Conservation (phyloP, 2,113 vertebrate genomes). For the Syrrhaptes paradoxus region DNA sequence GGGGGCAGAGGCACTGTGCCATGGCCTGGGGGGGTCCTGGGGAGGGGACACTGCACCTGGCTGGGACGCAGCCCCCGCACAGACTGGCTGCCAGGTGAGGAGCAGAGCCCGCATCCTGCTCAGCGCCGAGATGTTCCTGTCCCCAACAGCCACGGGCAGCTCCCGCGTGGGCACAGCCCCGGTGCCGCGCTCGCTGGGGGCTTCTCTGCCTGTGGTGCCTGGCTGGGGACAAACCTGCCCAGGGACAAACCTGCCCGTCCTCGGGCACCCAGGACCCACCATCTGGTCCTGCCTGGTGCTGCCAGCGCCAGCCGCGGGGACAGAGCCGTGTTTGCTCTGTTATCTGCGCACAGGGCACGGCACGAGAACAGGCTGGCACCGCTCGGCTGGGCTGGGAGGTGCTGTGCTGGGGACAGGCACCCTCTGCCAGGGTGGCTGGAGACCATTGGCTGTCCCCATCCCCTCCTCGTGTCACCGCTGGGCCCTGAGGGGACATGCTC, state of each 20-base stretch:
- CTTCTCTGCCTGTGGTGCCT: neutral
- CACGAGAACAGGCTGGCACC: neutral
- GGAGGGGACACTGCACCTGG: rapidly evolving
- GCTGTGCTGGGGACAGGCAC: rapidly evolving
- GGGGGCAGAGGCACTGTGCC: neutral
- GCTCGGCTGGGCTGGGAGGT: neutral
- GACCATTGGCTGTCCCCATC: neutral
- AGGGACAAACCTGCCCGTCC: neutral
- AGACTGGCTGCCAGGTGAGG: rapidly evolving
- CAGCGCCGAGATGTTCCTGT: neutral
- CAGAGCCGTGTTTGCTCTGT: neutral
- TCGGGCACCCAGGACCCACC: rapidly evolving
- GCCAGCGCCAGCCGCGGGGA: neutral
- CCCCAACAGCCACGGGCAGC: rapidly evolving
- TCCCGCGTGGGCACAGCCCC: rapidly evolving
- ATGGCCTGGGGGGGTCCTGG: rapidly evolving
- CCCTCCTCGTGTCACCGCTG: neutral
- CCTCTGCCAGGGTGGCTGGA: neutral
- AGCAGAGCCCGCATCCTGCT: neutral
- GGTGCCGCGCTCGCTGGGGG: rapidly evolving
- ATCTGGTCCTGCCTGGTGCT: rapidly evolving
- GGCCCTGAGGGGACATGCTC: neutral
- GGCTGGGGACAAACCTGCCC: neutral
- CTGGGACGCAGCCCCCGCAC: rapidly evolving
- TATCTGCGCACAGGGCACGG: neutral